Base-by-base conservation (phyloP, 2,888 invertebrate species). In the Cheilosia urbana region DNA sequence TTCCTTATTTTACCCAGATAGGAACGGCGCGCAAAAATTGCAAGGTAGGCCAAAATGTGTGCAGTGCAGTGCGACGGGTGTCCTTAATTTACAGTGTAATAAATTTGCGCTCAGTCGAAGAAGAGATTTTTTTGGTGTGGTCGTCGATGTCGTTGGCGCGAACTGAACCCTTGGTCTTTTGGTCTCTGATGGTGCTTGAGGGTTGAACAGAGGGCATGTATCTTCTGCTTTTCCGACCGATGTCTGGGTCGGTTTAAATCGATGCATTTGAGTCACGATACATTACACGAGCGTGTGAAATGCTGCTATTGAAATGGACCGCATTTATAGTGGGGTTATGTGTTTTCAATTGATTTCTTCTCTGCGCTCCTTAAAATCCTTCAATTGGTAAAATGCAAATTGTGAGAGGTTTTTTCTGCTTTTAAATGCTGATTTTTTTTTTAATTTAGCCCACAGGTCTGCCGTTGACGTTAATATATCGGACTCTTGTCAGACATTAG, bases 81-180 rank as follows among this genome's bases (percentile, higher is more conserved):
- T 71, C 72, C 85, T 85, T 85, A 85, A 85, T 85, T 85, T 85
- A 85, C 85, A 75, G 72, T 57, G 85, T 76, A 85, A 85, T 85
- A 85, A 85, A 85, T 85, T 85, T 76, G 60, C 72, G 66, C 53
- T 72, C 84, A 76, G 73, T 84, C 78, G 78, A 75, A 84, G 76
- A 79, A 42, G 76, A 80, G 51, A 80, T 83, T 73, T 72, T 72
- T 78, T 68, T 27, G 57, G 53, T 62, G 47, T 53, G 62, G 53
- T 68, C 57, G 47, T 72, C 55, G 40, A 57, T 47, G 37, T 57
- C 65, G 57, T 21, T 55, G 30, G n/a, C 55, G 79, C 58, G 69
- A 84, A 79, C 40, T 84, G 75, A 66, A 80, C 63, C 75, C 75
- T 84, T 84, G 65, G 75, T 58, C 78, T 78, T 69, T 45, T 63